phyloP scores from a whole-genome alignment of 23 tunicate genomes.

The Clavelina lepadiformis region DNA sequence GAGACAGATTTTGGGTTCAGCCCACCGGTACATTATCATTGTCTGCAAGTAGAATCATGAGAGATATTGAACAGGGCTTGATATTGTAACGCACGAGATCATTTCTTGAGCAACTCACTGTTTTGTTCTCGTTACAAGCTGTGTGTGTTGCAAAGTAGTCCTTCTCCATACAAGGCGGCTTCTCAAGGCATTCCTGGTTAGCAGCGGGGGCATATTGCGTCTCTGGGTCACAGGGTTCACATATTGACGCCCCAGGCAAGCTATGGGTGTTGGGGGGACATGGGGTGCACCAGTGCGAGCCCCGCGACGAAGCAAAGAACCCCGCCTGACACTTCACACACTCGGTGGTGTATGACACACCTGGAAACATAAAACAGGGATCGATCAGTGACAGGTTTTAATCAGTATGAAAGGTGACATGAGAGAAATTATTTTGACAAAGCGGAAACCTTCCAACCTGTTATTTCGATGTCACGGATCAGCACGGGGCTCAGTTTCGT shows the following conservation, averaged over 20 bases:
- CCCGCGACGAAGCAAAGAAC: constrained; percentile 23
- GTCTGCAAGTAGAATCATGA: constrained; percentile 16
- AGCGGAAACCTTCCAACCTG: too few relatives aligned
- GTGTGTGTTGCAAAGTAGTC: constrained; percentile 78
- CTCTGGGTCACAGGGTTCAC: constrained; percentile 41
- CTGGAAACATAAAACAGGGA: constrained; percentile 3
- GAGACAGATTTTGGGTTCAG: constrained; percentile 63
- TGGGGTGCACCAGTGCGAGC: constrained; percentile 47
- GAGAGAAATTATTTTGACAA: too few relatives aligned
- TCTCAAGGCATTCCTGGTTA: constrained; percentile 28
- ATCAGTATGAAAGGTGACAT: too few relatives aligned
- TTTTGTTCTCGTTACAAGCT: constrained; percentile 41
- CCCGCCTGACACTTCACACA: constrained; percentile 64
- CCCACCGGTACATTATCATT: constrained; percentile 55
- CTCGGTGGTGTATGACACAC: constrained; percentile 69
- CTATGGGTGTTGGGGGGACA: constrained; percentile 57
- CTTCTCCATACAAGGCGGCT: constrained; percentile 54
- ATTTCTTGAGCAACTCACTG: constrained; percentile 13
- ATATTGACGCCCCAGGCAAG: constrained; percentile 28
- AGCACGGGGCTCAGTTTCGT: constrained; percentile 49
- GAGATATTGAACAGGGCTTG: not conserved
- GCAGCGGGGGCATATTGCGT: constrained; percentile 53
- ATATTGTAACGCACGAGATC: not conserved
- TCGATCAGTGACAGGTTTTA: too few relatives aligned
- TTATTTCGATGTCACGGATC: constrained; percentile 66